Evolutionary conservation across 1,140 invertebrate genomes (phyloP).

Genomic region (Andricus grossulariae): DNA sequence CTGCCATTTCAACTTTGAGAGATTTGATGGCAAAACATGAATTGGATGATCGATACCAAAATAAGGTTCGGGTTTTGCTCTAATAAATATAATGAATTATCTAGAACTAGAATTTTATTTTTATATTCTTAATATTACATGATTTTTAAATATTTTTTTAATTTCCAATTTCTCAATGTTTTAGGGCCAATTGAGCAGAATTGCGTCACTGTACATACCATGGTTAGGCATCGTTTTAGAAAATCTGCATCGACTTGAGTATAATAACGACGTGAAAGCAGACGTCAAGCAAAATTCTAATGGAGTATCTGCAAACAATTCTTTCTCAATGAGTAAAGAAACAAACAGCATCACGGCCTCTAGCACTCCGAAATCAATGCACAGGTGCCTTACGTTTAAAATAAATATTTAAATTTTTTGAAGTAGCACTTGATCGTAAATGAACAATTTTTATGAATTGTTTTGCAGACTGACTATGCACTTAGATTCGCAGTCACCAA

Average conservation of each 20-base stretch:
- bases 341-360: conserved; percentile 41
- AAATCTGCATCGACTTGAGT: conserved; percentile 82
- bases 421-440: background rate
- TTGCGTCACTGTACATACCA: conserved; percentile 93
- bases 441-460: conserved; percentile 41
- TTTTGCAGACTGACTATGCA: conserved; percentile 75
- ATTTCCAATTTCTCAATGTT: background rate
- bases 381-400: conserved; percentile 66
- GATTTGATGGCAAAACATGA: conserved; percentile 95
- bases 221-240: conserved; percentile 91
- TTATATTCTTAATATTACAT: too few species aligned
- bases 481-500: conserved; percentile 77
- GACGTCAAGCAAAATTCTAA: conserved; percentile 36
- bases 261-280: background rate
- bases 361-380: conserved; percentile 74
- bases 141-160: too few species aligned
- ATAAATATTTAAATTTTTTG: conserved; percentile 45
- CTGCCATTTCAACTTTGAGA: conserved; percentile 87
- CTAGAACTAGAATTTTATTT: background rate
- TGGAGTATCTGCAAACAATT: conserved; percentile 51
- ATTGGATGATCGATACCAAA: conserved; percentile 92
- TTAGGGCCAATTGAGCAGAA: conserved; percentile 87
- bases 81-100: conserved; percentile 24
- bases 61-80: conserved; percentile 68
- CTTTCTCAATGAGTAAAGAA: conserved; percentile 33